Evolutionary conservation across 2,797 vertebrate genomes (phyloP), one percentile per base, ranked within the genome.

Genomic region (Threskiornis aethiopicus): DNA sequence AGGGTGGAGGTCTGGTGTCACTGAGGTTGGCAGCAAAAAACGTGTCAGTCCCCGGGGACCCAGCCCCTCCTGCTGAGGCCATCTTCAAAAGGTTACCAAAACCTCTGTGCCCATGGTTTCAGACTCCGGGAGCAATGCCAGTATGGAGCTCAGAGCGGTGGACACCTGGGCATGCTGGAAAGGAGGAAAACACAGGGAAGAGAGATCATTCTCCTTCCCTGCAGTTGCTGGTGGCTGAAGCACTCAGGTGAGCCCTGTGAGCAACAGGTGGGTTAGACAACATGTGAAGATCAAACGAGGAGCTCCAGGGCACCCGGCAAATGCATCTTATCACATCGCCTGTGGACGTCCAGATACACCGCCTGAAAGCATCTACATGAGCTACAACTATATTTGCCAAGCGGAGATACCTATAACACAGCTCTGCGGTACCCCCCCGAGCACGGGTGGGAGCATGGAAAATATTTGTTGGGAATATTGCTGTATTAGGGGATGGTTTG

Each of bases 401-500:
- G 67, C 16, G 80, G 59, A 73, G 59, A 67, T n/a, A 59, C 49
- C 85, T 33, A 1, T 13, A 62, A 28, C 58, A 54, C 35, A 66
- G 84, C 82, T 71, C 84, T 69, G 35, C 1, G 0, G 47, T 57
- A 8, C 5, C 39, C 39, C 65, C 28, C 18, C 3, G 8, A 55
- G 92, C 89, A 79, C 0, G 2, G 84, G 62, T 1, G 0, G 69
- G 69, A 90, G 54, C 11, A 0, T 6, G 5, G 64, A 61, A 61
- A 94, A 55, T 20, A 59, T 55, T 88, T 93, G 69, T 62, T 79
- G 46, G 39, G 78, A 86, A 69, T 25, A 66, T 1, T 7, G 5
- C 26, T 86, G 0, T 90, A 39, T 79, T 79, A 88, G 57, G 46
- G 89, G 54, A 37, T 16, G 59, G 85, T 52, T 81, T 52, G 62